Evolutionary conservation across 2,888 invertebrate genomes (phyloP), one percentile per base, ranked within the genome.

Genomic region (Caenorhabditis becei): DNA sequence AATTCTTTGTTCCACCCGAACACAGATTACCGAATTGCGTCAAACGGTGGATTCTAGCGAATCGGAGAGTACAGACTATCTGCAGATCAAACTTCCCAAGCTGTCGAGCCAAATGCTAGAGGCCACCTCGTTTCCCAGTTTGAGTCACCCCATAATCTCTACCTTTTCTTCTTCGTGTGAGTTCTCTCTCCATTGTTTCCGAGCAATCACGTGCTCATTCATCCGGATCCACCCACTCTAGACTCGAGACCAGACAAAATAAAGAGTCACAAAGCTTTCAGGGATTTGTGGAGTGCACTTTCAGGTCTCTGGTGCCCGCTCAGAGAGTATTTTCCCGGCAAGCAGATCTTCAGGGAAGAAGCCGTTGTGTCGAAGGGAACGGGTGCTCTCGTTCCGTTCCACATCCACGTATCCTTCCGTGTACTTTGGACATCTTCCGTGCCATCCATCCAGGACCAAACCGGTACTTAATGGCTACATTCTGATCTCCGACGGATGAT

Each of bases 391-490:
- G n/a, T n/a, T n/a, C n/a, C n/a, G n/a, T n/a, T n/a, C n/a, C n/a
- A n/a, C n/a, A n/a, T n/a, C n/a, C n/a, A n/a, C n/a, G n/a, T n/a
- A 18, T 41, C 53, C 14, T 56, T 24, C 47, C 20, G 32, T 32
- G 58, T 20, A 47, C 56, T 8, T 20, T 23, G 26, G 32, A 53
- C 54, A 41, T 47, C 24, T 23, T 24, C 18, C n/a, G n/a, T n/a
- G n/a, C n/a, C n/a, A n/a, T 23, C 58, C 26, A 10, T 41, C 41
- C 41, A 5, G 41, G 16, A 41, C 1, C 37, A 56, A 71, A 71
- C 71, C 62, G 53, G 62, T 62, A 63, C n/a, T 44, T 1, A 5
- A 51, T 49, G 16, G 56, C 41, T 26, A 71, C 62, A 63, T 71
- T 71, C 54, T 71, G 71, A 62, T 71, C 71, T 71, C 62, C 35